A percentile compares a stretch with the other conserved stretches of the same genome.
Evolutionary conservation across 2,113 vertebrate species (phyloP).

Genomic region (Carollia perspicillata): DNA sequence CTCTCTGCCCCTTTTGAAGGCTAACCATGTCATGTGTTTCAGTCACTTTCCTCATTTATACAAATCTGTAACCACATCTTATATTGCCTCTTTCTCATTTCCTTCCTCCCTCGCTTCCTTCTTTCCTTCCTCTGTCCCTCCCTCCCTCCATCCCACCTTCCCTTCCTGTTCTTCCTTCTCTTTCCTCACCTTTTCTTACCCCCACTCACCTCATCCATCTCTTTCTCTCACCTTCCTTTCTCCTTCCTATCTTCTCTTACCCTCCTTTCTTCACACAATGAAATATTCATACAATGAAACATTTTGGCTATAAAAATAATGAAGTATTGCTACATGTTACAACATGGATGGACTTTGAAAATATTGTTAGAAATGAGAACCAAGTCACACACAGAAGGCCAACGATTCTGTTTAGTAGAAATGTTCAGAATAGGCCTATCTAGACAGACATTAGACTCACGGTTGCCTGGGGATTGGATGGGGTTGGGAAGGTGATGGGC

Average conservation of each 20-base stretch:
- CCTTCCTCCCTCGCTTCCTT: background rate
- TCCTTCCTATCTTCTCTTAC: background rate
- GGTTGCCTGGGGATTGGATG: background rate
- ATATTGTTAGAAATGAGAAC: background rate
- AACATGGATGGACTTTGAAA: background rate
- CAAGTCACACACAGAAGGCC: background rate
- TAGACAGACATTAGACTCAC: background rate
- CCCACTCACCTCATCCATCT: background rate
- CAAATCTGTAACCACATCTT: background rate
- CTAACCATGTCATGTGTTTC: background rate
- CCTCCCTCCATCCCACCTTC: rapidly evolving
- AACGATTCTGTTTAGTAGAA: background rate
- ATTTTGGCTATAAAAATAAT: background rate
- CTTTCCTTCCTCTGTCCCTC: too few species aligned
- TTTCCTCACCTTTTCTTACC: background rate
- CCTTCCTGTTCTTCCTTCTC: too few species aligned
- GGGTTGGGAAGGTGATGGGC: background rate
- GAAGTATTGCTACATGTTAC: background rate
- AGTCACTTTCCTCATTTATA: background rate
- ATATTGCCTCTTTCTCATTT: background rate
- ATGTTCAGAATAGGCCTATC: background rate
- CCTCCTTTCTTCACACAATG: background rate
- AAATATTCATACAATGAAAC: background rate
- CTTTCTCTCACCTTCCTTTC: background rate
- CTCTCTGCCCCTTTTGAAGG: background rate